These are phyloP conservation scores for Anseranas semipalmata DNA, from an alignment of 2,113 vertebrate species.

Conservation along the genomic window DNA sequence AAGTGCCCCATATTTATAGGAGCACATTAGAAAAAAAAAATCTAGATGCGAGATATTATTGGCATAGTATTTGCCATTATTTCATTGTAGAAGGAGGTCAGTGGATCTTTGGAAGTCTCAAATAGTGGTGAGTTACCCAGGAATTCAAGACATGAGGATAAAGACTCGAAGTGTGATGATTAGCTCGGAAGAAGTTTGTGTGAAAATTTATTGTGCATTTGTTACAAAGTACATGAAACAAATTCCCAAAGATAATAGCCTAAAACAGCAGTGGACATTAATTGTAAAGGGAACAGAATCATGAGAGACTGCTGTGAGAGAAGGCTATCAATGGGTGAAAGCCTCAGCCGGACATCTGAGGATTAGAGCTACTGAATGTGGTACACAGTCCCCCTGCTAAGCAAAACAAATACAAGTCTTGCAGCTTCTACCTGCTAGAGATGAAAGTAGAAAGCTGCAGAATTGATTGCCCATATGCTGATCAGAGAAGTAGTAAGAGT, in stretches of 20 bases:
- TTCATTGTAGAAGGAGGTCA: background rate
- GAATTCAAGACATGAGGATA: background rate
- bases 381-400: background rate
- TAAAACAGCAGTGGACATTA: background rate
- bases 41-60: background rate
- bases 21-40: background rate
- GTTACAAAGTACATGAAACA: conserved; percentile 11
- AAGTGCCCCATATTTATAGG: conserved; percentile 32
- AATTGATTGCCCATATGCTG: background rate
- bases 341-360: background rate
- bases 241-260: conserved; percentile 41
- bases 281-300: background rate
- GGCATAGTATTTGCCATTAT: background rate
- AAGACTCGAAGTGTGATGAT: background rate
- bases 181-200: background rate
- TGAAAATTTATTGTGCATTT: conserved; percentile 13
- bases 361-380: conserved; percentile 23
- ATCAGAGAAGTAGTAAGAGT: background rate
- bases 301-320: background rate
- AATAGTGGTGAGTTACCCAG: background rate
- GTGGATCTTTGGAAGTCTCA: background rate
- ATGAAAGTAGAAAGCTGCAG: background rate
- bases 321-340: background rate
- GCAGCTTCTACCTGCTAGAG: background rate
- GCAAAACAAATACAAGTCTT: background rate